A percentile compares a stretch with the other conserved stretches of the same genome.
Evolutionary conservation across 2,113 vertebrate species (phyloP).

Genomic region (Macrotus californicus): DNA sequence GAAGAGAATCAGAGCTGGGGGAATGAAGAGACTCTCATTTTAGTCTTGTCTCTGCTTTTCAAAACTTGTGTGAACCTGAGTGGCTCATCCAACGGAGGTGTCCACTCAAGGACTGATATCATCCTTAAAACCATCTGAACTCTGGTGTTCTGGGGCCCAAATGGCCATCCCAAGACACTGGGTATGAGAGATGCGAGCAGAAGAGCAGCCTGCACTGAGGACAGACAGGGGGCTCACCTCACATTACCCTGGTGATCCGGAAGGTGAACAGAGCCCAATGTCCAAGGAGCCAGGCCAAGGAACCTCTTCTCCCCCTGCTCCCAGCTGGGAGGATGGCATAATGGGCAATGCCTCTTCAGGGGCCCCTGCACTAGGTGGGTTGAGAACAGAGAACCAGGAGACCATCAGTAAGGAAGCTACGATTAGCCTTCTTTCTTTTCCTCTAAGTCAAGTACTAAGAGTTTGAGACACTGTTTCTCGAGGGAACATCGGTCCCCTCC

Average conservation of each 20-base stretch:
- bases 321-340: not conserved
- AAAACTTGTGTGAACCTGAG: not conserved
- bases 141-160: not conserved
- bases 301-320: not conserved
- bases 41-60: not conserved
- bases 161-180: not conserved
- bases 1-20: not conserved
- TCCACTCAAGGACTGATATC: not conserved
- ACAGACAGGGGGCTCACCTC: not conserved
- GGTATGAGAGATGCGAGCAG: not conserved
- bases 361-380: not conserved
- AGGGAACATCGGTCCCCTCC: not conserved
- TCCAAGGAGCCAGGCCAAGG: not conserved
- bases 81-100: not conserved
- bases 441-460: not conserved
- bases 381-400: not conserved
- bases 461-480: slow-evolving; percentile 9
- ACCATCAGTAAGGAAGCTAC: not conserved
- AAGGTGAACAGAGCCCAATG: not conserved
- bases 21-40: not conserved
- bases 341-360: not conserved
- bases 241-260: not conserved
- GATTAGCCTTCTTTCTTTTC: not conserved
- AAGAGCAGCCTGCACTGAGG: not conserved
- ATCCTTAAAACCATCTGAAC: not conserved